Percentiles rank a stretch among this genome's conserved stretches.
These are phyloP conservation scores for Herpetotheres cachinnans DNA, from an alignment of 2,113 vertebrate species.

Conservation along the genomic window DNA sequence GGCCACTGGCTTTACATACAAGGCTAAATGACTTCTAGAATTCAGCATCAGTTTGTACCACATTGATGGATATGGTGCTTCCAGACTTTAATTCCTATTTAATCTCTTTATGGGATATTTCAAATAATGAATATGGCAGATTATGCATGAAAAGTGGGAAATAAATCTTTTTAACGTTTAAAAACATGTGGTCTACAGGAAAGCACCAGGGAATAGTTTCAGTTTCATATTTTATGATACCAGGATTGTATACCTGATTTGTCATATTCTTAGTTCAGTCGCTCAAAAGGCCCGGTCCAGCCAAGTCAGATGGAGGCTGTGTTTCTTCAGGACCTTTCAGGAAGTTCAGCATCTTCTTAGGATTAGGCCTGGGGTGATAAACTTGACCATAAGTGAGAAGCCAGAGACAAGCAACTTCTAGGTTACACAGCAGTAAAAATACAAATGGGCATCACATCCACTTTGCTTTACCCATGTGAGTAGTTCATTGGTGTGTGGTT, in stretches of 20 bases:
- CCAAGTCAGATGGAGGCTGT: neutral
- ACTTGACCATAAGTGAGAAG: neutral
- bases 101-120: slow-evolving; percentile 68
- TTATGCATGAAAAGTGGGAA: slow-evolving; percentile 59
- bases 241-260: slow-evolving; percentile 35
- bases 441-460: neutral
- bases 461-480: neutral
- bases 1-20: slow-evolving; percentile 6
- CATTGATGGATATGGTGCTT: slow-evolving; percentile 55
- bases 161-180: slow-evolving; percentile 58
- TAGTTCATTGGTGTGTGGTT: neutral
- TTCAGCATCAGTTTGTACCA: slow-evolving; percentile 35
- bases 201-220: slow-evolving; percentile 28
- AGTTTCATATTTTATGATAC: slow-evolving; percentile 29
- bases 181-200: slow-evolving; percentile 38
- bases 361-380: neutral
- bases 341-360: neutral
- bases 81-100: slow-evolving; percentile 70
- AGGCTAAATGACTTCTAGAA: slow-evolving; percentile 14
- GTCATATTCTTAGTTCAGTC: neutral
- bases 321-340: neutral
- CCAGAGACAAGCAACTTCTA: neutral
- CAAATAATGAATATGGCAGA: slow-evolving; percentile 66
- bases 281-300: neutral
- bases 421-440: neutral